Evolutionary conservation across 2,113 vertebrate species (phyloP).

Genomic region (Apaloderma vittatum): DNA sequence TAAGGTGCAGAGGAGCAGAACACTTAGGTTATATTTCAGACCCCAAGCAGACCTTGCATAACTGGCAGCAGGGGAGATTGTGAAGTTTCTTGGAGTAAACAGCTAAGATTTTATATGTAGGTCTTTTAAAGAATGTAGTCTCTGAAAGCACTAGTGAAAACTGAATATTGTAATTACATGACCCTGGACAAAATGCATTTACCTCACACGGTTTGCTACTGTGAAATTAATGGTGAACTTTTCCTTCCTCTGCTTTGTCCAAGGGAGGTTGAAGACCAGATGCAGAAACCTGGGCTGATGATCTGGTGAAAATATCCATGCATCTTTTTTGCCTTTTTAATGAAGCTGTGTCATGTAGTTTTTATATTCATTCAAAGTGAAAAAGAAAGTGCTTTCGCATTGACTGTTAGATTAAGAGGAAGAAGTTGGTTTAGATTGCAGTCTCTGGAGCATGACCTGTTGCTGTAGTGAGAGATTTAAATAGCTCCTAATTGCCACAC

Average conservation of each 20-base stretch:
- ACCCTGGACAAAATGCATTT: not conserved
- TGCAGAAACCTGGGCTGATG: not conserved
- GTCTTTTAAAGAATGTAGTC: not conserved
- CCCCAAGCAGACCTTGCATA: not conserved
- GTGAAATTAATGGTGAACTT: not conserved
- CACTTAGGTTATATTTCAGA: not conserved
- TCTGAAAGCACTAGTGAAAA: not conserved
- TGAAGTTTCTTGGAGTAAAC: not conserved
- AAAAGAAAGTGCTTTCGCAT: not conserved
- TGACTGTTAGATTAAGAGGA: not conserved
- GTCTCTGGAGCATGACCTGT: not conserved
- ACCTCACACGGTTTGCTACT: fast-evolving
- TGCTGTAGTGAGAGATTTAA: not conserved
- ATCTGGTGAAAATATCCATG: not conserved
- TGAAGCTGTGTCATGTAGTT: not conserved
- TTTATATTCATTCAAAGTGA: not conserved
- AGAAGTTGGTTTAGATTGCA: not conserved
- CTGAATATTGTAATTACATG: not conserved
- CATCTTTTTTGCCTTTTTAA: not conserved
- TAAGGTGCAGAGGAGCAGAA: not conserved
- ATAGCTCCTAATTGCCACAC: not conserved
- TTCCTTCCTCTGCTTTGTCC: not conserved
- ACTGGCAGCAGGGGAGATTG: not conserved
- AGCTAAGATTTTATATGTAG: not conserved
- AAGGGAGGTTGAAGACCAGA: not conserved